Evolutionary conservation across 2,797 vertebrate species (phyloP).

Genomic region (Anguilla pacifica): DNA sequence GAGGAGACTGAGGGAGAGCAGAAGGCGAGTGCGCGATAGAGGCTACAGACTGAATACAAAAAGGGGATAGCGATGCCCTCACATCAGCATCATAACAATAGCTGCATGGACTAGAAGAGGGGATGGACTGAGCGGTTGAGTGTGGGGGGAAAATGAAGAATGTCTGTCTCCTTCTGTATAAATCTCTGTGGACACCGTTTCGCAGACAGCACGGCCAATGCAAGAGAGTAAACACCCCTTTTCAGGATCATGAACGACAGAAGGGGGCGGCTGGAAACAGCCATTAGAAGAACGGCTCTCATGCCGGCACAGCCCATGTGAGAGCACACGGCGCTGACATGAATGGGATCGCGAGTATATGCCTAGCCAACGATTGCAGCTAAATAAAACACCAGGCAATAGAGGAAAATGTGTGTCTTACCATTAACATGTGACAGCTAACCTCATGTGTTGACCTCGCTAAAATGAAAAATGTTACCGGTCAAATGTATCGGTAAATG

Average conservation of each 20-base stretch:
- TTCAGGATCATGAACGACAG: neutral
- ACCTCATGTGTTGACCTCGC: neutral
- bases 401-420: neutral
- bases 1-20: neutral
- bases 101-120: constrained; percentile 14
- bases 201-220: constrained; percentile 12
- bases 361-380: neutral
- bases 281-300: constrained; percentile 12
- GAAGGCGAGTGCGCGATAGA: neutral
- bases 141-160: neutral
- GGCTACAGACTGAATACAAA: constrained; percentile 17
- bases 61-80: constrained; percentile 24
- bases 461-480: neutral
- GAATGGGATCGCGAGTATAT: constrained; percentile 2
- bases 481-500: neutral
- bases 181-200: constrained; percentile 5
- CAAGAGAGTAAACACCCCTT: constrained; percentile 8
- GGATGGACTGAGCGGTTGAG: constrained; percentile 6
- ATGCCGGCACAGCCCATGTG: neutral
- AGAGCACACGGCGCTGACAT: neutral
- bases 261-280: constrained; percentile 13
- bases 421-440: neutral
- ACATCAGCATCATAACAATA: constrained; percentile 27
- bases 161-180: constrained; percentile 5
- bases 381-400: neutral